Percentiles rank a stretch among this genome's conserved stretches.
These are phyloP conservation scores for Microctonus brassicae DNA, from an alignment of 2,888 invertebrate genomes.

Conservation along the genomic window DNA sequence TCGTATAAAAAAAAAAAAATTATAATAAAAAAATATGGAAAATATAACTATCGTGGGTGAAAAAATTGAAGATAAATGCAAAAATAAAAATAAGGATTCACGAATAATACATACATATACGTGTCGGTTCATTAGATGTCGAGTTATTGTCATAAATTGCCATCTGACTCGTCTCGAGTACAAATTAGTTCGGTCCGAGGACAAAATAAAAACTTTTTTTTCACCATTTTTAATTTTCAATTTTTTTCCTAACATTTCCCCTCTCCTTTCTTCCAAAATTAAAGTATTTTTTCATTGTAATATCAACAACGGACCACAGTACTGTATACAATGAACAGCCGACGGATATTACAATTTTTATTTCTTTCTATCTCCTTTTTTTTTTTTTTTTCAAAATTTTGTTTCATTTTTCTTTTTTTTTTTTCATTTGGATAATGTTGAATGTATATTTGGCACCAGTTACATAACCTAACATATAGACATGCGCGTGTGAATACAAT, in stretches of 20 bases:
- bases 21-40: not conserved
- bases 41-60: not conserved
- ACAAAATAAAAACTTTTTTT: not conserved
- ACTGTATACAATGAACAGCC: not conserved
- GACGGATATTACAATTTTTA: not conserved
- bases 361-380: not conserved
- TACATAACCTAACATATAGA: conserved; percentile 42
- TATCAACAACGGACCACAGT: not conserved
- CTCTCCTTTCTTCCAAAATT: not conserved
- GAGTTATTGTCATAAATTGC: not conserved
- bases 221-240: not conserved
- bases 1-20: not conserved
- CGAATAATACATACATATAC: too few species aligned
- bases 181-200: not conserved
- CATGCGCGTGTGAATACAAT: conserved; percentile 58
- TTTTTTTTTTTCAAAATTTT: not conserved
- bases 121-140: not conserved
- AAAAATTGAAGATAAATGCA: too few species aligned
- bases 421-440: not conserved
- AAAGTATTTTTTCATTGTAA: not conserved
- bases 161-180: not conserved
- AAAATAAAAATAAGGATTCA: too few species aligned
- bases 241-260: not conserved
- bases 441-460: conserved; percentile 55
- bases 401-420: not conserved